A percentile compares a stretch with the other conserved stretches of the same genome.
These are phyloP conservation scores for Recurvirostra avosetta DNA, from an alignment of 2,113 vertebrate genomes.

Conservation along the genomic window DNA sequence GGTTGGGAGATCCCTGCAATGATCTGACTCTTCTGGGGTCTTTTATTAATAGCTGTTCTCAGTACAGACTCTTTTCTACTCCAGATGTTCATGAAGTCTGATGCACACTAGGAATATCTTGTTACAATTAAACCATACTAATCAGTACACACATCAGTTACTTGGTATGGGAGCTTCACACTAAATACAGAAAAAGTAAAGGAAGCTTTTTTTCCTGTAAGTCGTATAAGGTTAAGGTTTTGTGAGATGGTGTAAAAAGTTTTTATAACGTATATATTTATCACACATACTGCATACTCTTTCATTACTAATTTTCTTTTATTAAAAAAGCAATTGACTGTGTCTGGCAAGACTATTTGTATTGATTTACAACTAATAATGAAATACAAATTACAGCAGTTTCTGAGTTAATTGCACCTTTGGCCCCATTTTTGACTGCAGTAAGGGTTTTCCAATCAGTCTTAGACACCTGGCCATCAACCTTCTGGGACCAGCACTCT, in stretches of 20 bases:
- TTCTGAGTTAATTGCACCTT: constrained; percentile 56
- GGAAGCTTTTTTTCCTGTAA: background rate
- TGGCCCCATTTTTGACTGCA: constrained; percentile 35
- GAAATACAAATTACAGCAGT: constrained; percentile 38
- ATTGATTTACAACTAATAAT: constrained; percentile 54
- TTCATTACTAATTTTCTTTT: constrained; percentile 44
- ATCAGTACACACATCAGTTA: background rate
- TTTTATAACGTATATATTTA: background rate
- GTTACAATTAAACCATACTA: background rate
- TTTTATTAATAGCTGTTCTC: constrained; percentile 4
- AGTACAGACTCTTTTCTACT: background rate
- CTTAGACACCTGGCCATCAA: constrained; percentile 14
- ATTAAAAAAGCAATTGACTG: constrained; percentile 40
- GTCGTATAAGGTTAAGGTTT: background rate
- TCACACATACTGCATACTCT: background rate
- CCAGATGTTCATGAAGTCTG: constrained; percentile 4
- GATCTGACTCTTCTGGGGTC: background rate
- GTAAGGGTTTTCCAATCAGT: constrained; percentile 7
- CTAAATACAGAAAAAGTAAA: background rate
- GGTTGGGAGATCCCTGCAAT: background rate
- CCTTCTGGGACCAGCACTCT: background rate
- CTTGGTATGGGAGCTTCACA: background rate
- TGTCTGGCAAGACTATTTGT: constrained; percentile 35
- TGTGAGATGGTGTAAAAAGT: background rate
- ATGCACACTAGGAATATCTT: background rate